These are phyloP conservation scores for Chrysogorgia sp. DNA, from an alignment of 92 coral and sea anemone genomes.

Conservation along the genomic window DNA sequence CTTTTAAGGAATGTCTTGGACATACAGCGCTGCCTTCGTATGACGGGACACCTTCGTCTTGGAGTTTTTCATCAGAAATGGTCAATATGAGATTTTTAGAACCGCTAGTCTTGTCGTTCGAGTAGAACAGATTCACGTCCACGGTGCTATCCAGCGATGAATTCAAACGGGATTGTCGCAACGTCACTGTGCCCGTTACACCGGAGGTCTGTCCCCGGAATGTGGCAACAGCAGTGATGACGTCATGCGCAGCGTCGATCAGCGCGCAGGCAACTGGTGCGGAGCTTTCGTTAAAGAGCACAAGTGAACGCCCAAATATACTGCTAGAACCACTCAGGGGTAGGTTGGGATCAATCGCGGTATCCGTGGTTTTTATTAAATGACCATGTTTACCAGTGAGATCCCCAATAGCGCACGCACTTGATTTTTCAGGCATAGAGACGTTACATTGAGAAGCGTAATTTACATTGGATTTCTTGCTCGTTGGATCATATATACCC, in stretches of 20 bases:
- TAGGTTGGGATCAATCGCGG: constrained; percentile 51
- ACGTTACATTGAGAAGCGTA: constrained; percentile 54
- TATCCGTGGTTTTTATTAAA: constrained; percentile 42
- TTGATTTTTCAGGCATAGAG: constrained; percentile 37
- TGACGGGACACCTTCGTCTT: constrained; percentile 33
- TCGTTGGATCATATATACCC: constrained; percentile 68
- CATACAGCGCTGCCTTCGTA: constrained; percentile 36
- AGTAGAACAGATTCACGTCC: constrained; percentile 72
- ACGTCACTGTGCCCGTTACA: constrained; percentile 79
- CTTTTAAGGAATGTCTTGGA: constrained; percentile 55
- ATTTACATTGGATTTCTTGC: constrained; percentile 31
- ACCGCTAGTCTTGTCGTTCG: constrained; percentile 39
- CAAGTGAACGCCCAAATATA: constrained; percentile 78
- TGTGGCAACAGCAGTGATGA: constrained; percentile 67
- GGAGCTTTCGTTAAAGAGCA: constrained; percentile 55
- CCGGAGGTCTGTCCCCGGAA: constrained; percentile 66
- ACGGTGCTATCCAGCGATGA: constrained; percentile 55
- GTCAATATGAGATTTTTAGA: neutral
- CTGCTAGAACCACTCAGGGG: constrained; percentile 74
- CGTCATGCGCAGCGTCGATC: constrained; percentile 41
- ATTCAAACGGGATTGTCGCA: constrained; percentile 66
- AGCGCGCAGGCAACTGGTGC: constrained; percentile 81
- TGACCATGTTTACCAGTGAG: constrained; percentile 70
- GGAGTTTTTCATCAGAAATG: constrained; percentile 4
- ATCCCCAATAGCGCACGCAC: constrained; percentile 82